Base-by-base conservation (phyloP, 2,888 invertebrate genomes). In the Synergus itoensis region DNA sequence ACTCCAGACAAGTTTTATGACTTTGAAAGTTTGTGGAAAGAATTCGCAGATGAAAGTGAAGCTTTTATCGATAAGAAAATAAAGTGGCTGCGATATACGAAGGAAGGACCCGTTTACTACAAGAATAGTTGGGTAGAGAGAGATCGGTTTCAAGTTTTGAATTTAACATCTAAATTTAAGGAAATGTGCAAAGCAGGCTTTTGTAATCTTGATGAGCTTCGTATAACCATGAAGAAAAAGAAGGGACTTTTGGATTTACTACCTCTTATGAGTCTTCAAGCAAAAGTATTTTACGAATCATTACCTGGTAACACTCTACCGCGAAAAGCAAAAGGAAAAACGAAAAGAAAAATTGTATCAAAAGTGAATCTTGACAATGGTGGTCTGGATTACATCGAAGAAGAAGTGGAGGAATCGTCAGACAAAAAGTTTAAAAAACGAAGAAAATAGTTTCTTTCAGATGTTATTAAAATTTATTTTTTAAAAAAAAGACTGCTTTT, bases 161-260 rank as follows among this genome's bases (percentile, higher is more conserved):
- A 21, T 69, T 45, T 16, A 69, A 28, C 28, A 16, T 48, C 45
- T 12, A 21, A 21, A 45, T 48, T 69, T 16, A 45, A 48, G 45
- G 48, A 69, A 45, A 8, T 53, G 3, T n/a, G 9, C n/a, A 53
- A 53, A n/a, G 14, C n/a, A n/a, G 53, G 8, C 0, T 53, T 53
- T 8, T 9, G n/a, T 7, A n/a, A 16, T n/a, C n/a, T 53, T n/a
- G n/a, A n/a, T 16, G 9, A n/a, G n/a, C 2, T 53, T n/a, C 53
- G 9, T 53, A 9, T 53, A 8, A 53, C 53, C n/a, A n/a, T 79
- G 36, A 73, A 81, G 36, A 83, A 82, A 77, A 84, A 84, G 69
- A 81, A 80, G 41, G 83, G 81, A 40, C 64, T 83, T 16, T 21
- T 83, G 41, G 79, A 77, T 75, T 78, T 83, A 28, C 79, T 84